Percentiles rank a stretch among this genome's conserved stretches.
Conservation (phyloP, 2,113 vertebrate species). For the Platichthys flesus region DNA sequence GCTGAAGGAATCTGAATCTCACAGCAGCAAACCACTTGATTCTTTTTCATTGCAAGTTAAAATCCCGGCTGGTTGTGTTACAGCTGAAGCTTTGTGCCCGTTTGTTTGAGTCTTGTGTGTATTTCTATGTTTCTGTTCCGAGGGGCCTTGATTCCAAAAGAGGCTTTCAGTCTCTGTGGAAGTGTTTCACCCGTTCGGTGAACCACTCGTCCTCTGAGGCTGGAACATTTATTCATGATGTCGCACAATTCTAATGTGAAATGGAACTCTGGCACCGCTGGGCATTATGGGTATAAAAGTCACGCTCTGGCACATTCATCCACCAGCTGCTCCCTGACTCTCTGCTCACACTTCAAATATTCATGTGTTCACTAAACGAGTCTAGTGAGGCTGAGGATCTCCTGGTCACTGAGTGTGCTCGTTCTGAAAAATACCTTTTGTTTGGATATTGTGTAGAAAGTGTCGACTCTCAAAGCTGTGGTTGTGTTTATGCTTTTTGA, state of each 20-base stretch:
- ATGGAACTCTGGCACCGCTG: no score
- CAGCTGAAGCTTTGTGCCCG: neutral
- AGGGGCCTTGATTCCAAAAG: no score
- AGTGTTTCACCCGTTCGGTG: no score
- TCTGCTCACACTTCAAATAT: neutral
- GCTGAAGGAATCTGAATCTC: neutral
- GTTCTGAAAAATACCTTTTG: neutral
- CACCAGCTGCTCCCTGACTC: no score
- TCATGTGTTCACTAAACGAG: neutral
- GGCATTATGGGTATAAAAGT: no score
- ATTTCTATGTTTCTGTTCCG: no score
- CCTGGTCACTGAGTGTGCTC: conserved; percentile 25
- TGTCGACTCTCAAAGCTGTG: conserved; percentile 2
- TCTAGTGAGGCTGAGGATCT: neutral
- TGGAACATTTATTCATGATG: no score
- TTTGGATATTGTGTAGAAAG: conserved; percentile 1
- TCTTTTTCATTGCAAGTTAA: neutral
- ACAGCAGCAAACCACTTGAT: neutral
- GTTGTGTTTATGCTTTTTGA: conserved; percentile 25
- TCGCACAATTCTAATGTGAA: no score
- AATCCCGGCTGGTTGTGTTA: neutral
- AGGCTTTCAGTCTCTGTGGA: no score
- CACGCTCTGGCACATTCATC: no score
- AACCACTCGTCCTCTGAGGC: no score
- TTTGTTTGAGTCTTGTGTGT: no score